These are phyloP conservation scores for Heliconius ismenius DNA, from an alignment of 2,888 invertebrate genomes.

Conservation along the genomic window DNA sequence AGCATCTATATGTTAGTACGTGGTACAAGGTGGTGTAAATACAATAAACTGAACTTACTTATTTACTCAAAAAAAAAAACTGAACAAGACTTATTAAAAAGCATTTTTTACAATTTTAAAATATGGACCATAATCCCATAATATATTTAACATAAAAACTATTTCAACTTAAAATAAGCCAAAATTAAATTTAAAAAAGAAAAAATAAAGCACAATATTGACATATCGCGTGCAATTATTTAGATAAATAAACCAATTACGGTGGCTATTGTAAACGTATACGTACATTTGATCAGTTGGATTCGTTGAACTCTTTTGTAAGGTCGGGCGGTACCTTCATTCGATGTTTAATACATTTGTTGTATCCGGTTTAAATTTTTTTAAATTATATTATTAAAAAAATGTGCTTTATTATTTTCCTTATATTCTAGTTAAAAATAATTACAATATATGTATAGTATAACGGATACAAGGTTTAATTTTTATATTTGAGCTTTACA, in stretches of 20 bases:
- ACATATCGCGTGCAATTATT: slow-evolving; percentile 21
- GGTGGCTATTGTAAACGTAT: slow-evolving; percentile 13
- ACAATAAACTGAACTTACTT: too few species aligned
- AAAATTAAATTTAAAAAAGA: not conserved
- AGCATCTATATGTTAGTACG: too few species aligned
- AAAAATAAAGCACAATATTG: not conserved
- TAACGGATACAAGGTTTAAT: not conserved
- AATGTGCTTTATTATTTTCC: not conserved
- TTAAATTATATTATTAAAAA: not conserved
- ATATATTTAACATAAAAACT: not conserved
- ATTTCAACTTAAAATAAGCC: not conserved
- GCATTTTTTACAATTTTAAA: too few species aligned
- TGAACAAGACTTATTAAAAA: too few species aligned
- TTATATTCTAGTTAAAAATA: slow-evolving; percentile 2
- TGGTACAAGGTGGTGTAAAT: too few species aligned
- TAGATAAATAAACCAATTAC: slow-evolving; percentile 27
- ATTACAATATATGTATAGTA: not conserved
- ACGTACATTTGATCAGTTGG: slow-evolving; percentile 21
- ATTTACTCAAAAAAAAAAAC: too few species aligned
- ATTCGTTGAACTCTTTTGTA: slow-evolving; percentile 36
- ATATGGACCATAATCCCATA: not conserved
- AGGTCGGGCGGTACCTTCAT: slow-evolving; percentile 19
- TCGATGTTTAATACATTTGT: slow-evolving; percentile 15
- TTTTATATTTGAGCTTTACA: not conserved
- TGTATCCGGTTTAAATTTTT: slow-evolving; percentile 18